Evolutionary conservation across 2,797 vertebrate genomes (phyloP).

Genomic region (Channallabes apus): DNA sequence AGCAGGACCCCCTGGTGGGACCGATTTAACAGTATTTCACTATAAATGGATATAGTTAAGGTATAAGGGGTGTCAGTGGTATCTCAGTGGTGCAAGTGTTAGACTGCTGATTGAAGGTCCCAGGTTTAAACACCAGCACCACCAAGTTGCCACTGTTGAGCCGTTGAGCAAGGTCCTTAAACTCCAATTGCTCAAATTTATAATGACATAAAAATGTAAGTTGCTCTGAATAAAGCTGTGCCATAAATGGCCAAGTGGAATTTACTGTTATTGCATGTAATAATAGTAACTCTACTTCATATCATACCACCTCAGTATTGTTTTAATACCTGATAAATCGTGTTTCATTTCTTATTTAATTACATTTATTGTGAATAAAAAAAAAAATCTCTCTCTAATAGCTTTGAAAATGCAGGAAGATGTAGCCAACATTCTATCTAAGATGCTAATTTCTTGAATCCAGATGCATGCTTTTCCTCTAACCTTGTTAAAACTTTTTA

Average conservation of each 20-base stretch:
- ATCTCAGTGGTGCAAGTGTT: too few relatives aligned
- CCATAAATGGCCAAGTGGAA: too few relatives aligned
- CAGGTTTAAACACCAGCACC: too few relatives aligned
- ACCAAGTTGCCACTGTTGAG: too few relatives aligned
- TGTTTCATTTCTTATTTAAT: not conserved
- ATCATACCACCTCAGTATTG: not conserved
- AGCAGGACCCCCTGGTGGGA: not conserved
- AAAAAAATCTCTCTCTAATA: not conserved
- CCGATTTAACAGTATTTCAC: not conserved
- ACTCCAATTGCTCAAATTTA: too few relatives aligned
- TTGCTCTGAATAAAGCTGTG: too few relatives aligned
- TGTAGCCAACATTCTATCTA: constrained; percentile 20
- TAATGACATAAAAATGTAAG: too few relatives aligned
- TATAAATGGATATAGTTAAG: not conserved
- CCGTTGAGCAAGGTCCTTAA: too few relatives aligned
- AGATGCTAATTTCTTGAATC: constrained; percentile 37
- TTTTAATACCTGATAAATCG: not conserved
- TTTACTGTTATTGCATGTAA: not conserved
- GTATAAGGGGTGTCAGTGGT: not conserved
- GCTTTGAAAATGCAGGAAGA: not conserved
- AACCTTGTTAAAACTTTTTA: constrained; percentile 70
- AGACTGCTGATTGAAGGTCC: too few relatives aligned
- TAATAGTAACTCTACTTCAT: not conserved
- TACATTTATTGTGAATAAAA: not conserved
- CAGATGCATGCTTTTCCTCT: constrained; percentile 52